Conservation (phyloP, 2,113 vertebrate genomes). For the Anguilla japonica region DNA sequence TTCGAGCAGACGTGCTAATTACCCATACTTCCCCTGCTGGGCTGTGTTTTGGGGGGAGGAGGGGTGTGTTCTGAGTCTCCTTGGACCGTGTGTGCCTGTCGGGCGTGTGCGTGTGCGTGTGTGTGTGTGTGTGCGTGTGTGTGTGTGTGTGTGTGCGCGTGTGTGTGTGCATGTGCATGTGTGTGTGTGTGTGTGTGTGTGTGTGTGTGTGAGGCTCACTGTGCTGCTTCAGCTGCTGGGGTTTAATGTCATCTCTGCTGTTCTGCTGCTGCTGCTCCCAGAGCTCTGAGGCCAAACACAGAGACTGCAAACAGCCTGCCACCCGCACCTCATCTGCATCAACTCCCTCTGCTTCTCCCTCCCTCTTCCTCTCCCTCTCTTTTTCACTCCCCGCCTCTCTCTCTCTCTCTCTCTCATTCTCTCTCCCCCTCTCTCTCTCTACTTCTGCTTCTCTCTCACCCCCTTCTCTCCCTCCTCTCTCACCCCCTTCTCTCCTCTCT, state of each 20-base stretch:
- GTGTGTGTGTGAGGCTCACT: background rate
- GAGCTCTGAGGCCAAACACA: conserved; percentile 28
- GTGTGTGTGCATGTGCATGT: background rate
- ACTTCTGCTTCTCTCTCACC: background rate
- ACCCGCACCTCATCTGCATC: conserved; percentile 32
- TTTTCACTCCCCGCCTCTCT: too few species aligned
- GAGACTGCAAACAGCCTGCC: conserved; percentile 15
- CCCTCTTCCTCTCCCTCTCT: background rate
- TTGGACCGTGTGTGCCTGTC: background rate
- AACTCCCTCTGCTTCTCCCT: conserved; percentile 51
- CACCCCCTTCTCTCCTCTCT: too few species aligned
- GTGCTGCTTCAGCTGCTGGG: background rate
- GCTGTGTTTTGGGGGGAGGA: background rate
- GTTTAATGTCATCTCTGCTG: background rate
- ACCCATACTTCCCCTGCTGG: background rate
- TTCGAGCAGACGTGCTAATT: background rate
- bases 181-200: background rate
- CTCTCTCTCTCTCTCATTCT: too few species aligned
- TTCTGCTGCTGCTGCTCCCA: conserved; percentile 10
- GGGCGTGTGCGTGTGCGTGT: background rate
- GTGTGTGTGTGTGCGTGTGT: background rate
- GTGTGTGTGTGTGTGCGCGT: too few species aligned
- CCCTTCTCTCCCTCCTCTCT: conserved; percentile 27
- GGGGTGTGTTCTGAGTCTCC: background rate
- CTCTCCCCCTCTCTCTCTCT: conserved; percentile 17